phyloP scores from a whole-genome alignment of 1,140 invertebrate species.

The Proales similis region DNA sequence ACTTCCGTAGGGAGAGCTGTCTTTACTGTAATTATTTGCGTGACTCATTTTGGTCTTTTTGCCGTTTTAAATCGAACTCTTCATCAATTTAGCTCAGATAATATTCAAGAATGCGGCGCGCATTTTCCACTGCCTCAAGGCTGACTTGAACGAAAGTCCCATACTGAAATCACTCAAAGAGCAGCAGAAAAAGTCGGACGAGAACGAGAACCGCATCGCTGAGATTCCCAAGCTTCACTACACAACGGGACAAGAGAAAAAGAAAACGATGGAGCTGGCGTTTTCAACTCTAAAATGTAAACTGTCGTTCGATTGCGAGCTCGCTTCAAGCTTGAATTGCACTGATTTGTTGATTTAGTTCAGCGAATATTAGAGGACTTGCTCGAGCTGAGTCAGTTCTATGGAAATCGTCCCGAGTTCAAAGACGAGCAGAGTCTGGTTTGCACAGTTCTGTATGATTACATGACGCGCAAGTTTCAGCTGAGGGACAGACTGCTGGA shows the following conservation, averaged over 20 bases:
- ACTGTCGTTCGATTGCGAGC: background rate
- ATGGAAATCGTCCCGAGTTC: slow-evolving; percentile 29
- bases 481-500: slow-evolving; percentile 28
- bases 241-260: slow-evolving; percentile 24
- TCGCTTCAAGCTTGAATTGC: background rate
- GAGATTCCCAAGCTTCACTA: slow-evolving; percentile 37
- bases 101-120: slow-evolving; percentile 24
- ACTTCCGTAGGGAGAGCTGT: slow-evolving; percentile 18
- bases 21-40: background rate
- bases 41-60: background rate
- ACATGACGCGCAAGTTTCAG: slow-evolving; percentile 36
- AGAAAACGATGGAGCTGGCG: slow-evolving; percentile 23
- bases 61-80: background rate
- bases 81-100: background rate
- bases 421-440: slow-evolving; percentile 37
- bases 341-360: slow-evolving; percentile 1
- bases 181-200: slow-evolving; percentile 13
- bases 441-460: slow-evolving; percentile 27
- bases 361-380: slow-evolving; percentile 34
- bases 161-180: slow-evolving; percentile 32
- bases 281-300: slow-evolving; percentile 36
- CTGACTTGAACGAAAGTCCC: slow-evolving; percentile 35
- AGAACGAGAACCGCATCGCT: background rate
- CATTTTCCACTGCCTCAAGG: slow-evolving; percentile 34
- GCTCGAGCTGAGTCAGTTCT: slow-evolving; percentile 27